These are phyloP conservation scores for Enteromius mattozi DNA, from an alignment of 2,797 vertebrate species.

Conservation along the genomic window DNA sequence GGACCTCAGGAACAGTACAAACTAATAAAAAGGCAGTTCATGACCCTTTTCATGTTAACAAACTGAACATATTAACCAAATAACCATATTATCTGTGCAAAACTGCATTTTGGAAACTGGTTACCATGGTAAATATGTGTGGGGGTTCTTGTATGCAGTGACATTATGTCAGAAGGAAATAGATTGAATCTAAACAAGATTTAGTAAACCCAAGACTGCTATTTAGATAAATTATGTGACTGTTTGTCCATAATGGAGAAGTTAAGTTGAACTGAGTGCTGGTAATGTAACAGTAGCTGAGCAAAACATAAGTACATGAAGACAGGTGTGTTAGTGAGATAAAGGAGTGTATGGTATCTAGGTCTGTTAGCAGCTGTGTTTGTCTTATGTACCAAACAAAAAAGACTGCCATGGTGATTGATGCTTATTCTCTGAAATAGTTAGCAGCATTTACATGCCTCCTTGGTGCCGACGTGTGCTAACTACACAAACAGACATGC, in stretches of 20 bases:
- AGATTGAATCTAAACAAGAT: neutral
- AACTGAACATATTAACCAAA: neutral
- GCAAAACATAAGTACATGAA: constrained; percentile 69
- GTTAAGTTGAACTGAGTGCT: constrained; percentile 53
- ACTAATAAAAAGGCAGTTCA: too few species aligned
- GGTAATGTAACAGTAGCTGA: constrained; percentile 76
- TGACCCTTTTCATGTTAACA: neutral
- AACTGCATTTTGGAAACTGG: neutral
- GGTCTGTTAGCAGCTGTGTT: constrained; percentile 80
- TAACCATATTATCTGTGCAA: neutral
- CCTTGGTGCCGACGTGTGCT: constrained; percentile 59
- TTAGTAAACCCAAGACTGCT: neutral
- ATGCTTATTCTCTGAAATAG: constrained; percentile 75
- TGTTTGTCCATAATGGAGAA: constrained; percentile 21
- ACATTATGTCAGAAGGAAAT: constrained; percentile 1
- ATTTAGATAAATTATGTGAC: constrained; percentile 26
- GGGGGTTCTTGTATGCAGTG: neutral
- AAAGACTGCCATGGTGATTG: constrained; percentile 76
- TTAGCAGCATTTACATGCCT: constrained; percentile 78
- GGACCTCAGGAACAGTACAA: too few species aligned
- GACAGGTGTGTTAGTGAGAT: constrained; percentile 82
- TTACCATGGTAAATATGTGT: neutral
- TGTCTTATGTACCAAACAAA: constrained; percentile 79
- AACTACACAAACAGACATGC: constrained; percentile 55
- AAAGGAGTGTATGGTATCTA: constrained; percentile 70